Conservation (phyloP, 2,113 vertebrate species). For the Callipepla californica region DNA sequence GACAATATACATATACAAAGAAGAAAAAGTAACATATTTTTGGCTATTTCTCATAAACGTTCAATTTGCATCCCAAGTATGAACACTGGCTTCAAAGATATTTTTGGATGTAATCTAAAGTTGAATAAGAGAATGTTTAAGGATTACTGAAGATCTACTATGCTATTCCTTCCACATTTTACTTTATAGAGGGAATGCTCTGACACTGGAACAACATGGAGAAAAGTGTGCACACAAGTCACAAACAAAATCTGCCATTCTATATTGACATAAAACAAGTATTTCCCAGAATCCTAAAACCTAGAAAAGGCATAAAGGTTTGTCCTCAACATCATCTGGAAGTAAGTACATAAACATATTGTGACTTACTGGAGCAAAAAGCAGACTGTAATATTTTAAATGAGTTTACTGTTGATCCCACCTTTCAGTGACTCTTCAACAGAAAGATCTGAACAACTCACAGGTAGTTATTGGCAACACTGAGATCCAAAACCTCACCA, state of each 20-base stretch:
- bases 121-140: neutral
- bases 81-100: neutral
- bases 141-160: neutral
- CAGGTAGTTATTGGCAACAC: neutral
- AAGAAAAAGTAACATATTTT: neutral
- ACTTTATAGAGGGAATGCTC: neutral
- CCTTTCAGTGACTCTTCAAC: neutral
- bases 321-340: neutral
- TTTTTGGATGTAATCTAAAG: neutral
- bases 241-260: neutral
- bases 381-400: neutral
- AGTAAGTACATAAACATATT: neutral
- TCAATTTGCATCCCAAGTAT: neutral
- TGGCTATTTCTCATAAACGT: neutral
- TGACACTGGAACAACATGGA: neutral
- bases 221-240: neutral
- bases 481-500: neutral
- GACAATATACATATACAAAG: neutral
- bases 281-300: neutral
- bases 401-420: neutral
- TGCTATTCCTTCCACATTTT: neutral
- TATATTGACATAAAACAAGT: neutral
- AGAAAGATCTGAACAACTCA: neutral
- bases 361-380: neutral
- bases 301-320: neutral